These are phyloP conservation scores for Andrena trimmerana DNA, from an alignment of 2,888 invertebrate species.

Conservation along the genomic window DNA sequence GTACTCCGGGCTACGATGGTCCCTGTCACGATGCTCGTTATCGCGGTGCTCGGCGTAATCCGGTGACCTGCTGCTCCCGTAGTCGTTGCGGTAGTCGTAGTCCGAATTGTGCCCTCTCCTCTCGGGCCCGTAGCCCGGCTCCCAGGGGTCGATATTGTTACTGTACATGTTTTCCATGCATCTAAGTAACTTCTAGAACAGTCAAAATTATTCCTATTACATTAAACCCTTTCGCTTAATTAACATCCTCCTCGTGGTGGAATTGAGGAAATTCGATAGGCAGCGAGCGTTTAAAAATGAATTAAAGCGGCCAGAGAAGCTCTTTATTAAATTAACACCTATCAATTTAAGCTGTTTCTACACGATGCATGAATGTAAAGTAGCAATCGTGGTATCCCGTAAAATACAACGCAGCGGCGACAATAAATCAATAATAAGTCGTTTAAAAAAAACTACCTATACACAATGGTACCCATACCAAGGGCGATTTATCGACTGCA, in stretches of 20 bases:
- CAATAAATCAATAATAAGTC: background rate
- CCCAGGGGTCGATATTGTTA: constrained; percentile 83
- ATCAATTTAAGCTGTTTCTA: background rate
- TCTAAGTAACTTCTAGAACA: constrained; percentile 59
- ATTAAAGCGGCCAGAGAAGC: constrained; percentile 11
- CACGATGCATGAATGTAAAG: background rate
- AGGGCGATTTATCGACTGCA: background rate
- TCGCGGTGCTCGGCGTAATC: constrained; percentile 80
- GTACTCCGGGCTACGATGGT: constrained; percentile 81
- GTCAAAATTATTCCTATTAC: background rate
- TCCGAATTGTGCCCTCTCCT: constrained; percentile 76
- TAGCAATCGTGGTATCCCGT: background rate
- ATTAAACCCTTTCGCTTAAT: background rate
- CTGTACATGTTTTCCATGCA: constrained; percentile 78
- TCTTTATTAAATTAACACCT: constrained; percentile 37
- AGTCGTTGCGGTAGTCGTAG: constrained; percentile 79
- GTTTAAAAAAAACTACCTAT: background rate
- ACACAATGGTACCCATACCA: background rate
- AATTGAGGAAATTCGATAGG: constrained; percentile 2
- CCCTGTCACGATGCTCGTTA: constrained; percentile 76
- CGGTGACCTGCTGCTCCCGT: constrained; percentile 78
- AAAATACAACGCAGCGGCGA: background rate
- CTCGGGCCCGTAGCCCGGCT: constrained; percentile 82
- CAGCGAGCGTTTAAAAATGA: constrained; percentile 28
- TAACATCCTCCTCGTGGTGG: background rate